phyloP scores from a whole-genome alignment of 92 coral and sea anemone genomes.

The Palythoa grandis region DNA sequence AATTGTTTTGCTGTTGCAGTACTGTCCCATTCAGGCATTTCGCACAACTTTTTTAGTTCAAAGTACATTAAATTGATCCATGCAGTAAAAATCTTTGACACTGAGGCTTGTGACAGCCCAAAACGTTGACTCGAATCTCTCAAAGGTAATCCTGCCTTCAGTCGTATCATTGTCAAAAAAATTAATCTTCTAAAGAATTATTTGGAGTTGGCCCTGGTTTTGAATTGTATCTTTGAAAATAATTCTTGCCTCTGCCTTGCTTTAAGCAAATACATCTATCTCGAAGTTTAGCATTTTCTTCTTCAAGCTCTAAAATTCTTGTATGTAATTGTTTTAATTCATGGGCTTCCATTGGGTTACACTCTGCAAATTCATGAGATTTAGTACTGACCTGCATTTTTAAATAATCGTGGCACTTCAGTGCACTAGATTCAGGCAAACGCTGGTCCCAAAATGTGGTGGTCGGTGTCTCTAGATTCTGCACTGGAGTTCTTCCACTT shows the following conservation, averaged over 20 bases:
- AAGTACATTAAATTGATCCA: conserved; percentile 57
- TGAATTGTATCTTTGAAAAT: conserved; percentile 43
- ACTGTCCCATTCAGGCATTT: conserved; percentile 36
- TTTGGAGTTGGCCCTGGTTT: conserved; percentile 60
- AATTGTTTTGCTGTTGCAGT: conserved; percentile 54
- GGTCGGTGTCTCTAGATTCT: no score
- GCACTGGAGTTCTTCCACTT: no score
- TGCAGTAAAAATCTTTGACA: conserved; percentile 52
- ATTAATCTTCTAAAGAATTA: conserved; percentile 47
- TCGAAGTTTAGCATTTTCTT: conserved; percentile 9
- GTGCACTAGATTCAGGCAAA: no score
- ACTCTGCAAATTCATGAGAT: conserved; percentile 1
- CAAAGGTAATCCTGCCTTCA: conserved; percentile 49
- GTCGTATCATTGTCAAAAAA: conserved; percentile 50
- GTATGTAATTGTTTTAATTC: background rate
- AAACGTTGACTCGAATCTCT: conserved; percentile 42
- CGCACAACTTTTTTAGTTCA: conserved; percentile 48
- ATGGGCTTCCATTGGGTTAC: background rate
- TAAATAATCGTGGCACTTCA: no score
- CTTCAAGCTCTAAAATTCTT: conserved; percentile 37
- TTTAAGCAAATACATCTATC: conserved; percentile 29
- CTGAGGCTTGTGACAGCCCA: conserved; percentile 45
- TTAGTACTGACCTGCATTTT: conserved; percentile 18
- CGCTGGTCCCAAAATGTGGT: no score
- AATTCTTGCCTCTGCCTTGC: conserved; percentile 36